phyloP scores from a whole-genome alignment of 1,140 invertebrate genomes.

The Aphelenchoides besseyi region DNA sequence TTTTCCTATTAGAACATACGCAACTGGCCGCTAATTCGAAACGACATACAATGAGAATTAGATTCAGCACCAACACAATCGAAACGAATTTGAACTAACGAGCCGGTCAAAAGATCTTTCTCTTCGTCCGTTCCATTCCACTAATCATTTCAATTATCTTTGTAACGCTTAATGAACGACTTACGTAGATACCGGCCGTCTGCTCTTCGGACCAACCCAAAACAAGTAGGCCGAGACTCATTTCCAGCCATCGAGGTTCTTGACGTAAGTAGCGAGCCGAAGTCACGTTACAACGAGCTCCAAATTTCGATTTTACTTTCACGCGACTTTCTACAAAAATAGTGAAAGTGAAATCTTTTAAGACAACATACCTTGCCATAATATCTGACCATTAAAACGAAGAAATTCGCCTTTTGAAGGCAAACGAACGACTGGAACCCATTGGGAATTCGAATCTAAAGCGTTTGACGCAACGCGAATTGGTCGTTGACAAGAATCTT shows the following conservation, averaged over 20 bases:
- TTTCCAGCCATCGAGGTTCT: constrained; percentile 25
- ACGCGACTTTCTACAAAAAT: constrained; percentile 32
- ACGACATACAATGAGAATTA: constrained; percentile 34
- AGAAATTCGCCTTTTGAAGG: constrained; percentile 8
- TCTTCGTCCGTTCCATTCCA: constrained; percentile 40
- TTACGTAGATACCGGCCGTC: background rate
- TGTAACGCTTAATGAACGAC: constrained; percentile 1
- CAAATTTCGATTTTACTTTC: constrained; percentile 31
- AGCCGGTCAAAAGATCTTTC: constrained; percentile 28
- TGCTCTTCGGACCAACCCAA: constrained; percentile 31
- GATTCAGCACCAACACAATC: constrained; percentile 25
- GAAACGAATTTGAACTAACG: constrained; percentile 32
- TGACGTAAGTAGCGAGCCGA: constrained; percentile 15
- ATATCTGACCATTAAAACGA: background rate
- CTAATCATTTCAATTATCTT: constrained; percentile 19
- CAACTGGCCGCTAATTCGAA: constrained; percentile 37
- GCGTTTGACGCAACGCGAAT: constrained; percentile 14
- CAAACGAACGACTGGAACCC: constrained; percentile 6
- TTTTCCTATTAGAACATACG: constrained; percentile 21
- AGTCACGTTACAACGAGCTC: constrained; percentile 33
- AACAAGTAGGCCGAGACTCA: constrained; percentile 18
- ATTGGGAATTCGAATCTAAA: constrained; percentile 8
- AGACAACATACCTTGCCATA: constrained; percentile 20
- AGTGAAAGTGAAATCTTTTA: background rate
- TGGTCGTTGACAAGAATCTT: constrained; percentile 22